Evolutionary conservation across 2,113 vertebrate genomes (phyloP), one percentile per base, ranked within the genome.

Genomic region (Microtus ochrogaster): DNA sequence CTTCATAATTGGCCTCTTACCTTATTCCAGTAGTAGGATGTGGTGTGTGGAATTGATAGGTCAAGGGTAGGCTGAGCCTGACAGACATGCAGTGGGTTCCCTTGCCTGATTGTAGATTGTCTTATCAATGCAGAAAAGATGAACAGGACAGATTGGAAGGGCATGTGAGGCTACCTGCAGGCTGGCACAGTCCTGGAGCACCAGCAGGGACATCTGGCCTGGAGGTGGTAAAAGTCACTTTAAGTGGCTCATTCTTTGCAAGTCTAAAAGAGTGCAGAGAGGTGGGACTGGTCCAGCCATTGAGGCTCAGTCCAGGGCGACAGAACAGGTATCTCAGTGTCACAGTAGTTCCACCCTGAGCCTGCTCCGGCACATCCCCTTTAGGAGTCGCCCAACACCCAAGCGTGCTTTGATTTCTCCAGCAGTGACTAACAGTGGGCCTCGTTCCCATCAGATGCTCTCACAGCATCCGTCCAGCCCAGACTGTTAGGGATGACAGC

Each of bases 341-440:
- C 91, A 63, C 83, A 72, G 70, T 33, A 41, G 66, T 58, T 81
- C n/a, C 5, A 52, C 7, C 68, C 61, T 55, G 17, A 33, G 30
- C 77, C 77, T 33, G 19, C 41, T 44, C 36, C 8, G 72, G 78
- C 36, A 79, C 77, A 68, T 91, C 92, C 66, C 36, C 89, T 88
- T 61, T 61, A 96, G 90, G 92, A 44, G 47, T 77, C 91, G 90
- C 73, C 95, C 61, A 28, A 78, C 77, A 94, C 87, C 91, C 92
- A 96, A 89, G 92, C 96, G 19, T 58, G 13, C 44, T 66, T 16
- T 77, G 91, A 89, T 92, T 96, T 90, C 82, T 96, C 96, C 94
- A 91, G 84, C 91, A 93, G 90, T 96, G 97, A 97, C 96, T 95
- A 87, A 96, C 96, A 94, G 90, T 8, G 0, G 65, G 70, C 65